phyloP scores from a whole-genome alignment of 2,888 invertebrate genomes.

The Drosophila acutilabella region DNA sequence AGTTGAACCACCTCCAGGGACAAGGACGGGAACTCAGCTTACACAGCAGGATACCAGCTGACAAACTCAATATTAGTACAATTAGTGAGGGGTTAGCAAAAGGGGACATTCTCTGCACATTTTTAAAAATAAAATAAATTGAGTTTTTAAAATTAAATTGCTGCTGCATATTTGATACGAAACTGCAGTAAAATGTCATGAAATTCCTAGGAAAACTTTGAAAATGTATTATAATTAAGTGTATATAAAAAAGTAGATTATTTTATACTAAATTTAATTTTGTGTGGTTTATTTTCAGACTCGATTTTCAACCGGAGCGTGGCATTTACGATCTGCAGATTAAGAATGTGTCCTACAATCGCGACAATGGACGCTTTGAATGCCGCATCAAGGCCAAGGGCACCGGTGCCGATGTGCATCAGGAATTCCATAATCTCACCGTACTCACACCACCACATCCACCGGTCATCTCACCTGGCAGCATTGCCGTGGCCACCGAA shows the following conservation, averaged over 20 bases:
- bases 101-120: conserved; percentile 1
- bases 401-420: conserved; percentile 93
- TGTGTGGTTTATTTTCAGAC: conserved; percentile 86
- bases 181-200: too few species aligned
- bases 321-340: conserved; percentile 96
- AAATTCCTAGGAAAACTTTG: background rate
- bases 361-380: conserved; percentile 96
- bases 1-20: conserved; percentile 74
- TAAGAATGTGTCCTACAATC: conserved; percentile 94
- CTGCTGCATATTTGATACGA: conserved; percentile 8
- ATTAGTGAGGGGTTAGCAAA: conserved; percentile 56
- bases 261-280: background rate
- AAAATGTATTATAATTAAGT: background rate
- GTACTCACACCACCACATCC: conserved; percentile 94
- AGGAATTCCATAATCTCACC: conserved; percentile 93
- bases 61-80: conserved; percentile 76
- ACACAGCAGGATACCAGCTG: conserved; percentile 38
- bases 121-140: conserved; percentile 66
- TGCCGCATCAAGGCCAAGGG: conserved; percentile 94
- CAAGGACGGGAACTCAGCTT: background rate
- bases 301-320: conserved; percentile 91
- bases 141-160: conserved; percentile 42
- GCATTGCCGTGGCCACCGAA: conserved; percentile 92
- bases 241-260: background rate
- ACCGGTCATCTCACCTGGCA: conserved; percentile 91